phyloP scores from a whole-genome alignment of 2,888 invertebrate genomes.

The Erynnis tages region DNA sequence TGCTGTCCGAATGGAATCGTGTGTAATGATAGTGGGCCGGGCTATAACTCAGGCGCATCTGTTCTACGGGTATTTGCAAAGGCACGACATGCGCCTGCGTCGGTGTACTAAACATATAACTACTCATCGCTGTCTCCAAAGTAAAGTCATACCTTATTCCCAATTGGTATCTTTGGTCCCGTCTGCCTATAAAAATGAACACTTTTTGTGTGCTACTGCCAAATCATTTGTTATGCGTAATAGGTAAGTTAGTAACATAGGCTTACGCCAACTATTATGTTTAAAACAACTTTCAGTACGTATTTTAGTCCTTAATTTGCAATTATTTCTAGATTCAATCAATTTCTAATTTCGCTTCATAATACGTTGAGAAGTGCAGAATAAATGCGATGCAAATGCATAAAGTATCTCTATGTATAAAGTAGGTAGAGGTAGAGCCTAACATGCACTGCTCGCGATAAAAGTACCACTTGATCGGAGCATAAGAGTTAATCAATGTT shows the following conservation, averaged over 20 bases:
- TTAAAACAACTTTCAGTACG: too few species aligned
- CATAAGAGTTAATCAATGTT: slow-evolving; percentile 64
- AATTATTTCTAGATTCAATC: slow-evolving; percentile 31
- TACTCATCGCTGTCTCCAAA: slow-evolving; percentile 14
- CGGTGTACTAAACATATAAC: slow-evolving; percentile 10
- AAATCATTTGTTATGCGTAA: too few species aligned
- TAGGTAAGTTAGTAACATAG: too few species aligned
- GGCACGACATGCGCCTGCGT: slow-evolving; percentile 64
- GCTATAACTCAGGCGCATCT: slow-evolving; percentile 81
- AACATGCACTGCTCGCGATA: slow-evolving; percentile 49
- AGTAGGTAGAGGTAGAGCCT: slow-evolving; percentile 39
- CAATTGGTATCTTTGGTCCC: not conserved
- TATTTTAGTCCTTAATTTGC: too few species aligned
- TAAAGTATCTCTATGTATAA: slow-evolving; percentile 53
- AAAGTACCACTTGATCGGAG: slow-evolving; percentile 52
- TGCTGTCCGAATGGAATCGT: slow-evolving; percentile 82
- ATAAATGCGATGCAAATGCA: slow-evolving; percentile 45
- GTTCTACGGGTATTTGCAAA: slow-evolving; percentile 79
- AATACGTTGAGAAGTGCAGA: slow-evolving; percentile 49
- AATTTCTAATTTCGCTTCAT: slow-evolving; percentile 64
- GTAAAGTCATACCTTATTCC: not conserved
- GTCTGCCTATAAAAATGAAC: too few species aligned
- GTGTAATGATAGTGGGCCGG: slow-evolving; percentile 80
- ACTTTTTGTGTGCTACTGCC: too few species aligned
- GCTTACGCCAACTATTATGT: too few species aligned